These are phyloP conservation scores for Microtus montanus DNA, from an alignment of 2,113 vertebrate species.

Conservation along the genomic window DNA sequence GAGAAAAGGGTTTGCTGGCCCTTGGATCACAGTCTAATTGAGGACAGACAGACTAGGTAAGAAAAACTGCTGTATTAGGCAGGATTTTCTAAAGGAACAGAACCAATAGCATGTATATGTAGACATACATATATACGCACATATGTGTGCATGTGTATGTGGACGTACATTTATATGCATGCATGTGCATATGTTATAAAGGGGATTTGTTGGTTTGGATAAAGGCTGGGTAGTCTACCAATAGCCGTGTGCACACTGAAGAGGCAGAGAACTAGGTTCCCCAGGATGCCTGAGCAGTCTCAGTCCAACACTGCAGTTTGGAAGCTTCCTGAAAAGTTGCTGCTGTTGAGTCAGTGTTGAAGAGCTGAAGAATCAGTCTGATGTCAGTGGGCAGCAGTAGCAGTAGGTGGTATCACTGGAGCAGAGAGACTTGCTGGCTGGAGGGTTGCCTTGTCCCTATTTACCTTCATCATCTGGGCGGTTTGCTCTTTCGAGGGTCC, in stretches of 20 bases:
- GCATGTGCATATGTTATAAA: not conserved
- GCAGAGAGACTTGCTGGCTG: not conserved
- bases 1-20: not conserved
- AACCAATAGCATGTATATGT: not conserved
- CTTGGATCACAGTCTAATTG: not conserved
- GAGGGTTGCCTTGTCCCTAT: not conserved
- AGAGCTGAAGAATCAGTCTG: not conserved
- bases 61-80: not conserved
- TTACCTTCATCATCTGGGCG: not conserved
- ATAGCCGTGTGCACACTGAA: too few relatives aligned
- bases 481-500: not conserved
- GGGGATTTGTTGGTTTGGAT: not conserved
- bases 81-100: not conserved
- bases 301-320: not conserved
- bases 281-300: not conserved
- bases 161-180: not conserved
- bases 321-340: not conserved
- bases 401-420: too few relatives aligned
- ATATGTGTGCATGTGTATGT: too few relatives aligned
- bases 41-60: slow-evolving; percentile 11
- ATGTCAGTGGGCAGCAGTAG: not conserved
- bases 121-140: too few relatives aligned
- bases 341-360: not conserved
- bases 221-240: not conserved
- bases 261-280: not conserved